Percentiles rank a stretch among this genome's conserved stretches.
phyloP scores from a whole-genome alignment of 2,113 vertebrate genomes.

The Silurus glanis region DNA sequence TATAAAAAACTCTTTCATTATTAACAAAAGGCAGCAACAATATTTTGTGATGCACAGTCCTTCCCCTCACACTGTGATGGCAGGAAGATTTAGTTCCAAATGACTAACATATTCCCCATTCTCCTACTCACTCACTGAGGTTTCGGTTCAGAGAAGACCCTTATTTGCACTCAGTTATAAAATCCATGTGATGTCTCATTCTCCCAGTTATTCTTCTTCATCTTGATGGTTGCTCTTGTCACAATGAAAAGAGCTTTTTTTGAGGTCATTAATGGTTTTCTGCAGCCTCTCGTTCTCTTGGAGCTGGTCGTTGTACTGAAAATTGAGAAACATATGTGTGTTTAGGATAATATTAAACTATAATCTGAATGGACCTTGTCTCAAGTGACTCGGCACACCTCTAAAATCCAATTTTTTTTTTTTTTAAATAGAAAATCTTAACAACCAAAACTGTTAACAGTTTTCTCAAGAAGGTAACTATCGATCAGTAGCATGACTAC shows the following conservation, averaged over 20 bases:
- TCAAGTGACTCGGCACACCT: neutral
- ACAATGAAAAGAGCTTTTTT: slow-evolving; percentile 48
- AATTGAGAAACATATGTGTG: neutral
- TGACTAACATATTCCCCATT: neutral
- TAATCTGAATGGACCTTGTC: neutral
- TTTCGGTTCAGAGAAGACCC: neutral
- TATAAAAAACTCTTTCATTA: slow-evolving; percentile 7
- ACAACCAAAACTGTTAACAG: neutral
- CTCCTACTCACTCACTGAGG: slow-evolving; percentile 1
- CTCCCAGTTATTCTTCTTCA: slow-evolving; percentile 37
- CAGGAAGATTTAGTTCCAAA: neutral
- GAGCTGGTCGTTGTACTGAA: slow-evolving; percentile 69
- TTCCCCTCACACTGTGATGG: neutral
- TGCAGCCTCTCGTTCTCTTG: slow-evolving; percentile 74
- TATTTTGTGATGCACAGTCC: slow-evolving; percentile 14
- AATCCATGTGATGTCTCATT: neutral
- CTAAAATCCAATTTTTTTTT: neutral
- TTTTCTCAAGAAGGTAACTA: neutral
- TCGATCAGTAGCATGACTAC: neutral
- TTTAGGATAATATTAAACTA: neutral
- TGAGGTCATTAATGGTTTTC: slow-evolving; percentile 62
- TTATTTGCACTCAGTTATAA: neutral
- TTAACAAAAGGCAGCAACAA: slow-evolving; percentile 27
- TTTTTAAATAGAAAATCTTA: neutral
- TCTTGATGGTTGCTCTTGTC: slow-evolving; percentile 55